These are phyloP conservation scores for Orbicella faveolata DNA, from an alignment of 64 coral and sea anemone genomes.

Conservation along the genomic window DNA sequence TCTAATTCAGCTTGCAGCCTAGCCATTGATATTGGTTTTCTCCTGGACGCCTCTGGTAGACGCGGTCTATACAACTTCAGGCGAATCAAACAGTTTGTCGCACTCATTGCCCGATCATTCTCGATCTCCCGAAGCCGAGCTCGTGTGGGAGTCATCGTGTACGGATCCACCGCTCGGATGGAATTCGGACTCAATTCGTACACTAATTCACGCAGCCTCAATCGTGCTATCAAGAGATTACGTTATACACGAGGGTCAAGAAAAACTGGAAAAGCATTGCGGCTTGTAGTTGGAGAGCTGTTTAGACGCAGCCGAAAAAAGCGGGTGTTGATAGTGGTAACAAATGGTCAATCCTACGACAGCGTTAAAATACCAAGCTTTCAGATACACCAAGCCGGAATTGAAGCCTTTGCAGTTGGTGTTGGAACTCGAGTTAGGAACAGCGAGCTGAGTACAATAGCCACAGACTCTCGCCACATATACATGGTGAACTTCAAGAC, in stretches of 20 bases:
- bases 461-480: slow-evolving; percentile 53
- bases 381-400: slow-evolving; percentile 38
- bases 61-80: slow-evolving; percentile 69
- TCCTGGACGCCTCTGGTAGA: slow-evolving; percentile 72
- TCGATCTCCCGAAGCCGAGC: slow-evolving; percentile 51
- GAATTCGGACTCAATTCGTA: slow-evolving; percentile 55
- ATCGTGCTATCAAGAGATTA: slow-evolving; percentile 37
- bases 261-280: slow-evolving; percentile 63
- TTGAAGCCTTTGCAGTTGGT: slow-evolving; percentile 79
- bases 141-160: slow-evolving; percentile 72
- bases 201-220: slow-evolving; percentile 36
- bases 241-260: slow-evolving; percentile 54
- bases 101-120: slow-evolving; percentile 58
- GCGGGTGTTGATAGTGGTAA: slow-evolving; percentile 59
- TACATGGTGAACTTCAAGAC: slow-evolving; percentile 57
- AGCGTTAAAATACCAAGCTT: slow-evolving; percentile 55
- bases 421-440: slow-evolving; percentile 23
- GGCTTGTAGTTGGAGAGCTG: slow-evolving; percentile 40
- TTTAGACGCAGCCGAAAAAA: slow-evolving; percentile 60
- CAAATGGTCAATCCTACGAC: slow-evolving; percentile 41
- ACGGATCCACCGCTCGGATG: slow-evolving; percentile 48
- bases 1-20: slow-evolving; percentile 62
- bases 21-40: slow-evolving; percentile 76
- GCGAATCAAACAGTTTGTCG: slow-evolving; percentile 61
- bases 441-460: slow-evolving; percentile 64